Evolutionary conservation across 2,888 invertebrate species (phyloP), one percentile per base, ranked within the genome.

Genomic region (Drosophila ezoana): DNA sequence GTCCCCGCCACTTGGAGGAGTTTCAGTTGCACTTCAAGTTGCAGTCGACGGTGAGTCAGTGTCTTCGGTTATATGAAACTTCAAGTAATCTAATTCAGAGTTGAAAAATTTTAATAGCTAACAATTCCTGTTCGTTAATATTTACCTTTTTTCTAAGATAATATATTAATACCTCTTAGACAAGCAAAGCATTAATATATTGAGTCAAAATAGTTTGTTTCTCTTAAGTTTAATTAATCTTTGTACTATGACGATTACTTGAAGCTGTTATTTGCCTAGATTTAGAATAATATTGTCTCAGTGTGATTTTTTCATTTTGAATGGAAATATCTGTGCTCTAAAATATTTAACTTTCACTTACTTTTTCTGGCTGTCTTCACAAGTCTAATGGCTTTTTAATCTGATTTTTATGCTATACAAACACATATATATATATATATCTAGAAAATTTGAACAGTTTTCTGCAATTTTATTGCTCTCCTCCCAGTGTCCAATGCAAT

Each of bases 401-500:
- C 40, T 52, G 45, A 35, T 56, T 63, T 51, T 23, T 49, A 35
- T 41, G 45, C 3, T 37, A 38, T 47, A 23, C 10, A 11, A 43
- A 32, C 40, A 23, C 23, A 23, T 23, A 61, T 52, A 32, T 40
- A 18, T 18, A 18, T 18, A 61, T n/a, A 4, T 47, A 23, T 45
- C 9, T 38, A 9, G 14, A 1, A 52, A 53, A 18, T 62, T 62
- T 53, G 28, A 61, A 20, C 8, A 44, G 52, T n/a, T 67, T 40
- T 38, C 41, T 38, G 59, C 56, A 16, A 64, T 67, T 81, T 76
- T 68, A 70, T 64, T 58, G 61, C 47, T 9, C 51, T 28, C 13
- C 51, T 16, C 28, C 35, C 45, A n/a, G 57, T 45, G 67, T 20
- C 58, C 40, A 67, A 73, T 81, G 76, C 67, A 63, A 57, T 63